Percentiles rank a stretch among this genome's conserved stretches.
Conservation (phyloP, 2,113 vertebrate species). For the Clarias gariepinus region DNA sequence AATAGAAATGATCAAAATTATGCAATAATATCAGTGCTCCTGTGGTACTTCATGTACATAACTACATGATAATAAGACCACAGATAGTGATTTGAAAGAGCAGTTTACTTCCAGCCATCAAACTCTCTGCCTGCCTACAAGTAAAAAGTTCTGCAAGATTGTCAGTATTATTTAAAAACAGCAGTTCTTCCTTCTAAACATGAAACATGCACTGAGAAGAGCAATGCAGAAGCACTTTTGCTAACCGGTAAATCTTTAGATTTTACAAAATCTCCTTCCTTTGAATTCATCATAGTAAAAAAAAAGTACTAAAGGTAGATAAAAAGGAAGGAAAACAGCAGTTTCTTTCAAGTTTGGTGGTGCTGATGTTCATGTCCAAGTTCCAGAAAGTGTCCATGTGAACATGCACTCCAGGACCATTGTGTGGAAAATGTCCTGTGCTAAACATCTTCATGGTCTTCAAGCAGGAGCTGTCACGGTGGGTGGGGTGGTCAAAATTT, state of each 20-base stretch:
- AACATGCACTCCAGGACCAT: neutral
- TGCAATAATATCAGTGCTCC: neutral
- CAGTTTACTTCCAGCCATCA: neutral
- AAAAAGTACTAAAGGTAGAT: neutral
- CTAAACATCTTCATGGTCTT: constrained; percentile 27
- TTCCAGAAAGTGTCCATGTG: constrained; percentile 1
- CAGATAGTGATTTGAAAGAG: neutral
- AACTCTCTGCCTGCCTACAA: neutral
- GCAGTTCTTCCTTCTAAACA: neutral
- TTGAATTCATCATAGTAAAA: neutral
- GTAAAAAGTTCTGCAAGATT: neutral
- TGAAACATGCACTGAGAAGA: constrained; percentile 1
- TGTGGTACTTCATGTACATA: neutral
- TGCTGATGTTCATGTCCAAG: neutral
- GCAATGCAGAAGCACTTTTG: neutral
- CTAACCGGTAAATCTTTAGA: neutral
- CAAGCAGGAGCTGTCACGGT: neutral
- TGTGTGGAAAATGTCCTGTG: neutral
- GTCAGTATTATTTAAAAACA: neutral
- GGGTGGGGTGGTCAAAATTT: neutral
- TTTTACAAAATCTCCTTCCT: constrained; percentile 7
- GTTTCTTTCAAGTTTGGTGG: neutral
- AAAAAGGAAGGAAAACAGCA: neutral
- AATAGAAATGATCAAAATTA: neutral
- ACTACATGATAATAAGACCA: neutral